phyloP scores from a whole-genome alignment of 2,797 vertebrate species.

The Podarcis lilfordi region DNA sequence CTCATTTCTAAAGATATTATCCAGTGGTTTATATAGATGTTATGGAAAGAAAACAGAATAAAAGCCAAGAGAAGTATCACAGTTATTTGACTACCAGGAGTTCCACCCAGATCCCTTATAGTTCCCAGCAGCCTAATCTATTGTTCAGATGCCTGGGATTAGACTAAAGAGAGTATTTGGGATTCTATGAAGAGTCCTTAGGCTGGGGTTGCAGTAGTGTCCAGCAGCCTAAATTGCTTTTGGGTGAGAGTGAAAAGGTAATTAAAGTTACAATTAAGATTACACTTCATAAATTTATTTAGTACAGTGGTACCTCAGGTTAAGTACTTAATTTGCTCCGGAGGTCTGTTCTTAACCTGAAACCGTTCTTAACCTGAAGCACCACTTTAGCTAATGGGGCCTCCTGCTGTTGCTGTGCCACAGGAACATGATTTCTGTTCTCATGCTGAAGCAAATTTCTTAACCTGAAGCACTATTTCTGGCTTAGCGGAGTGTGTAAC shows the following conservation, averaged over 20 bases:
- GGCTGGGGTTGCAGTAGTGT: neutral
- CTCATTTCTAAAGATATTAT: neutral
- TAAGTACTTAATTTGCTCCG: too few relatives aligned
- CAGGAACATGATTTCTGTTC: too few relatives aligned
- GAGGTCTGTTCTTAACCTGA: too few relatives aligned
- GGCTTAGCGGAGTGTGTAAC: too few relatives aligned
- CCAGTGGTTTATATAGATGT: neutral
- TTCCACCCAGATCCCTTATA: neutral
- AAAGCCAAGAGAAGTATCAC: neutral
- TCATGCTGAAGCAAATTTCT: too few relatives aligned
- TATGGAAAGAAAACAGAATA: neutral
- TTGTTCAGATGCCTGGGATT: neutral
- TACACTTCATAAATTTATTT: neutral
- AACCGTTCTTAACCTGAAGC: too few relatives aligned
- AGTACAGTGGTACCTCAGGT: neutral
- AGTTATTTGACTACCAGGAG: neutral
- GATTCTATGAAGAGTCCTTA: neutral
- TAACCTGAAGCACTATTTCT: too few relatives aligned
- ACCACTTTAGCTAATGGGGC: too few relatives aligned
- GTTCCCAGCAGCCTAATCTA: neutral
- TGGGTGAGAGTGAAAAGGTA: neutral
- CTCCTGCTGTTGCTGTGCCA: too few relatives aligned
- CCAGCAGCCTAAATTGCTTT: neutral
- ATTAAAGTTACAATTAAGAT: neutral
- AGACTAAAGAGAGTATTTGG: neutral